A percentile compares a stretch with the other conserved stretches of the same genome.
Conservation (phyloP, 2,888 invertebrate species). For the Ennomos erosarius region DNA sequence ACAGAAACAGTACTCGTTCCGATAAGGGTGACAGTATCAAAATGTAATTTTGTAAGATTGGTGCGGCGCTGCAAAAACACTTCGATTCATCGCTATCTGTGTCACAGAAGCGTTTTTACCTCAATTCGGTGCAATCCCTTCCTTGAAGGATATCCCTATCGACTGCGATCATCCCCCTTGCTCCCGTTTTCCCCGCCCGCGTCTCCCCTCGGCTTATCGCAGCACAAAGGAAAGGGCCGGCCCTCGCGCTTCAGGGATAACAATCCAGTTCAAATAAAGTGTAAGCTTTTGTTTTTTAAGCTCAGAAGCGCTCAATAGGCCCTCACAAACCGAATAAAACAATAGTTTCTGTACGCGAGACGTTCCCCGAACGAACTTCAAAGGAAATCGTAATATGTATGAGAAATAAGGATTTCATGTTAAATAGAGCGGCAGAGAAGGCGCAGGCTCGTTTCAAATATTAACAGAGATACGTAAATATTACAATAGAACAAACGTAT, state of each 20-base stretch:
- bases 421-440: slow-evolving; percentile 22
- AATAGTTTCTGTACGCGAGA: slow-evolving; percentile 36
- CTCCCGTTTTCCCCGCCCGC: slow-evolving; percentile 8
- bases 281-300: slow-evolving; percentile 54
- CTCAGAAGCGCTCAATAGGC: slow-evolving; percentile 29
- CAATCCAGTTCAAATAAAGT: slow-evolving; percentile 60
- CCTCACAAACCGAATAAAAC: slow-evolving; percentile 41
- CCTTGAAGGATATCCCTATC: slow-evolving; percentile 51
- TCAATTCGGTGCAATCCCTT: slow-evolving; percentile 44
- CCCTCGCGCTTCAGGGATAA: slow-evolving; percentile 39
- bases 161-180: slow-evolving; percentile 22
- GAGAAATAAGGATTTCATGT: slow-evolving; percentile 31
- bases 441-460: slow-evolving; percentile 19
- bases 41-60: slow-evolving; percentile 11
- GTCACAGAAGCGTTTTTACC: slow-evolving; percentile 41
- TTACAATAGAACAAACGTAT: slow-evolving; percentile 20
- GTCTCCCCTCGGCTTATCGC: slow-evolving; percentile 49
- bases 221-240: slow-evolving; percentile 46
- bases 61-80: slow-evolving; percentile 17
- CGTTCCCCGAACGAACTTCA: slow-evolving; percentile 20
- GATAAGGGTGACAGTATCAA: slow-evolving; percentile 24
- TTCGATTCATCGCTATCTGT: slow-evolving; percentile 37
- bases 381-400: slow-evolving; percentile 28
- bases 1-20: neutral
- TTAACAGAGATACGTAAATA: slow-evolving; percentile 24